Conservation (phyloP, 1,140 invertebrate genomes). For the Lordiphosa stackelbergi region DNA sequence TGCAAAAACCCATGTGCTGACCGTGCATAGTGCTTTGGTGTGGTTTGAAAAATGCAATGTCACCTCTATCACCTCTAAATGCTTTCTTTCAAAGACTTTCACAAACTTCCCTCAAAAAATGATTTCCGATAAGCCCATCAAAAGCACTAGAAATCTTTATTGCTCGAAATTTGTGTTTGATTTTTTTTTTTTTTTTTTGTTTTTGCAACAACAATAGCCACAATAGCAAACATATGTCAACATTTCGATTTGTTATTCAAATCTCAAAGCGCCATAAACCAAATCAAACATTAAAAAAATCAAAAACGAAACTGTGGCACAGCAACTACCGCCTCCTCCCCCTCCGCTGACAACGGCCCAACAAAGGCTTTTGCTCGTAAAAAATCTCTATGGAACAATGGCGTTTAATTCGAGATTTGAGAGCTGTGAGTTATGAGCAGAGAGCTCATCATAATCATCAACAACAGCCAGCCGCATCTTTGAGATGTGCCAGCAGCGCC, state of each 20-base stretch:
- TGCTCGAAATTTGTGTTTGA: too few species aligned
- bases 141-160: too few species aligned
- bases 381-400: constrained; percentile 61
- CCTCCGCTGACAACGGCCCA: constrained; percentile 5
- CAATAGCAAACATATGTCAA: constrained; percentile 46
- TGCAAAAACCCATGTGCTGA: too few species aligned
- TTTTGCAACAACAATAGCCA: constrained; percentile 40
- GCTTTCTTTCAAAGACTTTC: not conserved
- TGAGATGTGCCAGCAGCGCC: constrained; percentile 10
- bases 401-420: constrained; percentile 57
- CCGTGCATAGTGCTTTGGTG: too few species aligned
- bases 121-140: too few species aligned
- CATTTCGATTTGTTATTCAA: constrained; percentile 73
- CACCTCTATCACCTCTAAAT: not conserved
- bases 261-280: constrained; percentile 49
- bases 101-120: too few species aligned
- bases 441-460: constrained; percentile 41
- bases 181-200: too few species aligned
- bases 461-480: constrained; percentile 9
- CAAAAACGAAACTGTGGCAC: constrained; percentile 48
- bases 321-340: constrained; percentile 10
- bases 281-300: constrained; percentile 4
- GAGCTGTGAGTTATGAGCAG: constrained; percentile 56
- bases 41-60: too few species aligned
- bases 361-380: constrained; percentile 20